phyloP scores from a whole-genome alignment of 2,888 invertebrate species.

The Xestobium rufovillosum region DNA sequence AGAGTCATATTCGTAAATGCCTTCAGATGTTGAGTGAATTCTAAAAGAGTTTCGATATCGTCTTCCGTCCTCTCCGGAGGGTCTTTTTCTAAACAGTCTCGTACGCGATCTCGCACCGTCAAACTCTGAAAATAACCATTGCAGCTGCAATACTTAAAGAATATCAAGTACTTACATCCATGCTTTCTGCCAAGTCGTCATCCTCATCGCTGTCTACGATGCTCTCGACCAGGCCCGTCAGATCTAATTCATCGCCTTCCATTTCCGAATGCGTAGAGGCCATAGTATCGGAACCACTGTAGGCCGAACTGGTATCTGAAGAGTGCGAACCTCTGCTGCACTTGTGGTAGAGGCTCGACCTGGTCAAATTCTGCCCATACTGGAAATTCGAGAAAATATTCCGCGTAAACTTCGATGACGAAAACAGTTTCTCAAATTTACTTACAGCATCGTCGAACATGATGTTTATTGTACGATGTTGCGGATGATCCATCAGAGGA shows the following conservation, averaged over 20 bases:
- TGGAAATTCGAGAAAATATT: conserved; percentile 16
- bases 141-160: too few species aligned
- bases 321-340: conserved; percentile 76
- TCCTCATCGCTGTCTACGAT: conserved; percentile 95
- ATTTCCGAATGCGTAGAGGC: conserved; percentile 83
- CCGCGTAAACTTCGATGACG: background rate
- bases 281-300: conserved; percentile 95
- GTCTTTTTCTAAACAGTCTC: conserved; percentile 97
- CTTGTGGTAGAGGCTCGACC: conserved; percentile 76
- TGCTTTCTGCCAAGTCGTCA: conserved; percentile 84
- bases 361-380: conserved; percentile 39
- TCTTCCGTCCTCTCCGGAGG: conserved; percentile 92
- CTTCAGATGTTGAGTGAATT: conserved; percentile 96
- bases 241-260: conserved; percentile 76
- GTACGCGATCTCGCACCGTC: conserved; percentile 86
- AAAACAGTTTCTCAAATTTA: conserved; percentile 13
- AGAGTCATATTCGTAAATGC: conserved; percentile 97
- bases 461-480: conserved; percentile 37
- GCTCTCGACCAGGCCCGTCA: conserved; percentile 90
- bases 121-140: conserved; percentile 65
- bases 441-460: conserved; percentile 40
- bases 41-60: conserved; percentile 90
- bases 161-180: conserved; percentile 75
- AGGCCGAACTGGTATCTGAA: conserved; percentile 93
- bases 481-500: conserved; percentile 40